Base-by-base conservation (phyloP, 2,888 invertebrate species). In the Odontocolon sp. region DNA sequence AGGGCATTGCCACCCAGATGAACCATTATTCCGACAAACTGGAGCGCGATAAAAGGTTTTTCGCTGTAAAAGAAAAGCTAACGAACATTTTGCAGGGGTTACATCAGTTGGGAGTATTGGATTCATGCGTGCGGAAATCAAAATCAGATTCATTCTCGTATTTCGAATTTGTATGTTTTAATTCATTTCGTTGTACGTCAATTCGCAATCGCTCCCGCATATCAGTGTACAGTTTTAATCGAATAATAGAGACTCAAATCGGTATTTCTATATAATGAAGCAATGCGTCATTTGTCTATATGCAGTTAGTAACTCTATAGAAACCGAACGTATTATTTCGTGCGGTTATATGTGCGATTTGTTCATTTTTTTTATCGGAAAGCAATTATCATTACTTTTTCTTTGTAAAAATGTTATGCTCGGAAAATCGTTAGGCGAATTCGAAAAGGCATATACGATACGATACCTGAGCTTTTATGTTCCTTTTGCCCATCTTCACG, bases 401-500 rank as follows among this genome's bases (percentile, higher is more conserved):
- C n/a, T n/a, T n/a, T n/a, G n/a, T n/a, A n/a, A n/a, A n/a, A n/a
- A n/a, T 63, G 9, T 14, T 36, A 36, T 36, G 36, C 8, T 36
- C n/a, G 21, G 2, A 26, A 28, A 11, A 26, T 50, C n/a, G 11
- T 26, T 50, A 50, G n/a, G 11, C 5, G 11, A 50, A 11, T 50
- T 26, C 5, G 28, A 28, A 26, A 11, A 3, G 1, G 14, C 2
- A 14, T 21, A 11, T 50, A 11, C 21, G 11, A 14, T 26, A 54
- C 18, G 31, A 4, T 83, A 90, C 90, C 93, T 96, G 95, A 2
- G 96, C 96, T 89, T 97, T 97, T 77, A 97, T 96, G 89, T 97
- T 97, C 73, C 97, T 92, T 86, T 96, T 96, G 26, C 97, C 96
- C 95, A 97, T 96, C 83, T 95, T 93, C 81, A 94, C 92, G 21